These are phyloP conservation scores for Clusia tigrina DNA, from an alignment of 2,888 invertebrate genomes.

Conservation along the genomic window DNA sequence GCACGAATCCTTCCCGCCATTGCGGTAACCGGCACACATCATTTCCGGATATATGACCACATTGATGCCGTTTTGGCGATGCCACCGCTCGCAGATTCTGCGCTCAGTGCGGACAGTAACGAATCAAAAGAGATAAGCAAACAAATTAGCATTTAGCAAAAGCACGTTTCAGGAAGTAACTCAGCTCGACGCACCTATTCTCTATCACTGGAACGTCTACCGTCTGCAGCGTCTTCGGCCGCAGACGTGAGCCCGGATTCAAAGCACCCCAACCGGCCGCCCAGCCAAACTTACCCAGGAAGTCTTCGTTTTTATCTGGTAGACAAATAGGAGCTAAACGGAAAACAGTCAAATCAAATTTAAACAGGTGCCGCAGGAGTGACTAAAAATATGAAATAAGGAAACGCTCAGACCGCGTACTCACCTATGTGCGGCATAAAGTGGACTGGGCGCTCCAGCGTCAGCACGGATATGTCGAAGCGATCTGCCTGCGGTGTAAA, in stretches of 20 bases:
- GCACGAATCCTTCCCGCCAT: slow-evolving; percentile 76
- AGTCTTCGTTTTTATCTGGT: slow-evolving; percentile 88
- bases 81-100: slow-evolving; percentile 71
- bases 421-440: slow-evolving; percentile 85
- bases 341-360: slow-evolving; percentile 14
- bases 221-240: slow-evolving; percentile 89
- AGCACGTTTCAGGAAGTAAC: slow-evolving; percentile 62
- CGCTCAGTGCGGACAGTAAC: slow-evolving; percentile 13
- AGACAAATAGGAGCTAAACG: slow-evolving; percentile 83
- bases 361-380: slow-evolving; percentile 18
- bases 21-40: slow-evolving; percentile 92
- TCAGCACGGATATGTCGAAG: slow-evolving; percentile 89
- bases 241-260: slow-evolving; percentile 81
- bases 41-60: slow-evolving; percentile 91
- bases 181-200: slow-evolving; percentile 68
- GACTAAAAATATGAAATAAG: not conserved
- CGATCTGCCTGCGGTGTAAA: slow-evolving; percentile 93
- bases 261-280: slow-evolving; percentile 94
- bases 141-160: not conserved
- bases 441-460: slow-evolving; percentile 87
- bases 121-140: not conserved
- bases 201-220: slow-evolving; percentile 94
- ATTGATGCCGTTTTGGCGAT: slow-evolving; percentile 70
- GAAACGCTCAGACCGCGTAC: slow-evolving; percentile 36
- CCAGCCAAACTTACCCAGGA: slow-evolving; percentile 90